Percentiles rank a stretch among this genome's conserved stretches.
Evolutionary conservation across 1,140 invertebrate species (phyloP).

Genomic region (Theocolax elegans): DNA sequence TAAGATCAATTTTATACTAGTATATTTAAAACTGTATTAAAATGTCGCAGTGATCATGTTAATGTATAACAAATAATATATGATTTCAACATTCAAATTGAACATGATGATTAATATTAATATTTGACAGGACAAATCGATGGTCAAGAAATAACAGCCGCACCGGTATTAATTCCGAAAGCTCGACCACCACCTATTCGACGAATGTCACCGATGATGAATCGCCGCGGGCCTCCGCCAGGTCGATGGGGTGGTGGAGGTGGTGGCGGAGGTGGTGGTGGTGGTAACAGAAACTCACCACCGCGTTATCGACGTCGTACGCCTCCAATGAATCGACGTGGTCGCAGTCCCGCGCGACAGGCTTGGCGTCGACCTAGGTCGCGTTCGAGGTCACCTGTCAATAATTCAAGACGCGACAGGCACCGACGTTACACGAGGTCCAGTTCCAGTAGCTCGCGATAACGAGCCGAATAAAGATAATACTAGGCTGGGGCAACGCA

Average conservation of each 20-base stretch:
- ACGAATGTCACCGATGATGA: conserved; percentile 73
- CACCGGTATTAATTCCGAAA: conserved; percentile 86
- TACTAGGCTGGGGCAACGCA: background rate
- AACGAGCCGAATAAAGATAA: too few relatives aligned
- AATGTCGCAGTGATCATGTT: too few relatives aligned
- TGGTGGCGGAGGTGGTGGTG: conserved; percentile 40
- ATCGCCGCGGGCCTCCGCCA: conserved; percentile 70
- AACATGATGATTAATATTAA: too few relatives aligned
- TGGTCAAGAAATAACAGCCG: conserved; percentile 94
- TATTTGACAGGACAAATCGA: conserved; percentile 77
- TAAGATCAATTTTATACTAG: too few relatives aligned
- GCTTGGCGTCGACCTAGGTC: conserved; percentile 71
- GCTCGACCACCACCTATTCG: conserved; percentile 74
- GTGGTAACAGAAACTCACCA: conserved; percentile 61
- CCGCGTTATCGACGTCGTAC: conserved; percentile 73
- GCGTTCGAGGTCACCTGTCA: conserved; percentile 71
- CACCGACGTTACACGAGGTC: conserved; percentile 84
- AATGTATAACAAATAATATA: too few relatives aligned
- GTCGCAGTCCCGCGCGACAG: conserved; percentile 70
- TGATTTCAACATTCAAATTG: too few relatives aligned
- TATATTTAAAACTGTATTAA: too few relatives aligned
- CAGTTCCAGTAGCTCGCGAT: conserved; percentile 82
- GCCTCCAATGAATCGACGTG: conserved; percentile 74
- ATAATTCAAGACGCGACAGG: conserved; percentile 67
- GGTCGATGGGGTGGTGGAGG: conserved; percentile 63